Conservation (phyloP, 2,113 vertebrate species). For the Rhea americana region DNA sequence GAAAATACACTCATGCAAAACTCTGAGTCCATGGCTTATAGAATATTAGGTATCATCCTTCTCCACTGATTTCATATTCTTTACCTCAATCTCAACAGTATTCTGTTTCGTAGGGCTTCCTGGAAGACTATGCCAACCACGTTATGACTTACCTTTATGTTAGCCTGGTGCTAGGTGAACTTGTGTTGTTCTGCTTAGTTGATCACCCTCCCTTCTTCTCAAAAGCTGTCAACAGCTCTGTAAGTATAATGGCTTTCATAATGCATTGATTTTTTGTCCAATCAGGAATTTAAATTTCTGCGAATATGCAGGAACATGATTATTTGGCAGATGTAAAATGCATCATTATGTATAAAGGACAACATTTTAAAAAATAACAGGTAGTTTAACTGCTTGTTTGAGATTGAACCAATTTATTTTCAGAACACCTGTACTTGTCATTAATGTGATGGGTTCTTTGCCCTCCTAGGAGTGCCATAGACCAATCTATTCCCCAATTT, state of each 20-base stretch:
- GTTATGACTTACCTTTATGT: slow-evolving; percentile 84
- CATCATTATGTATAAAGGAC: background rate
- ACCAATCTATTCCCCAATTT: background rate
- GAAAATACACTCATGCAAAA: background rate
- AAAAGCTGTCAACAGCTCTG: slow-evolving; percentile 72
- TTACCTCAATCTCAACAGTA: background rate
- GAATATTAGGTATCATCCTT: background rate
- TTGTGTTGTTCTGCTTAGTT: slow-evolving; percentile 86
- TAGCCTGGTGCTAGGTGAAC: slow-evolving; percentile 81
- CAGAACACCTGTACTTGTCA: background rate
- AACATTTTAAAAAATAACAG: background rate
- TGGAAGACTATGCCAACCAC: slow-evolving; percentile 78
- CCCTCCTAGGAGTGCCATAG: background rate
- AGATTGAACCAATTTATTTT: background rate
- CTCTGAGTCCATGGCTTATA: background rate
- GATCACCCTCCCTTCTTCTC: slow-evolving; percentile 84
- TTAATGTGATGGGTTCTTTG: background rate
- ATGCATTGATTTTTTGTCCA: background rate
- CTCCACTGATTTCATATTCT: background rate
- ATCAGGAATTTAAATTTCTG: background rate
- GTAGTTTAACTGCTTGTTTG: background rate
- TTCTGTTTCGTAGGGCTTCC: slow-evolving; percentile 77
- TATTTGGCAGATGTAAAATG: background rate
- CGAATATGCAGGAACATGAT: background rate
- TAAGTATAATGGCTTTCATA: slow-evolving; percentile 61